Base-by-base conservation (phyloP, 2,797 vertebrate genomes). In the Microchirus variegatus region DNA sequence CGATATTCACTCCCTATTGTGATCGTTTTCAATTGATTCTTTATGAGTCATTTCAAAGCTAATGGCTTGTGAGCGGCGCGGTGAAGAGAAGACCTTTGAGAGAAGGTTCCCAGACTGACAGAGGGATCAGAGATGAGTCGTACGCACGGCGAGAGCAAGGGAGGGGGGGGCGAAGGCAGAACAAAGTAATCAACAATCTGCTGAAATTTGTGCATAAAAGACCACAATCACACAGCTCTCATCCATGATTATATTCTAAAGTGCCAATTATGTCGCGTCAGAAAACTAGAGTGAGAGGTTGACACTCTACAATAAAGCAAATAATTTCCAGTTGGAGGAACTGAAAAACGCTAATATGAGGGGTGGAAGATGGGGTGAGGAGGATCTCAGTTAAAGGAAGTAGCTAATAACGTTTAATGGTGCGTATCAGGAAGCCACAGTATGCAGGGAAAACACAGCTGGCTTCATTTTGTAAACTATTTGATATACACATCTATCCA, bases 351-450 rank as follows among this genome's bases (percentile, higher is more conserved):
- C 95, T 99, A 97, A 97, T 98, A 98, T 97, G 95, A 95, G 93
- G 96, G 90, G 94, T 93, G 95, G 94, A 96, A 96, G 96, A 97
- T 96, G 95, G 94, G 86, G 82, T 82, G 87, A 88, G 83, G 94
- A 96, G 95, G 95, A 96, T 96, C 95, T 96, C 95, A 93, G 96
- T 95, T 95, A 96, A 96, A 97, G 97, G 97, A 99, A 98, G 96
- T 94, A 95, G 97, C 97, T 99, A 99, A 99, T 99, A 97, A 98
- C 96, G 96, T 98, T 97, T 99, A 99, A 99, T 98, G 97, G 95
- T 96, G 96, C 96, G 88, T 99, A 97, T 96, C 97, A 99, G 96
- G 97, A 99, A 99, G 96, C 96, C 94, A 94, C 95, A 96, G 94
- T 95, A 94, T 96, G 95, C 94, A 95, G 93, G 96, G 95, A 95